Percentiles rank a stretch among this genome's conserved stretches.
Conservation (phyloP, 2,113 vertebrate species). For the Trichechus manatus region DNA sequence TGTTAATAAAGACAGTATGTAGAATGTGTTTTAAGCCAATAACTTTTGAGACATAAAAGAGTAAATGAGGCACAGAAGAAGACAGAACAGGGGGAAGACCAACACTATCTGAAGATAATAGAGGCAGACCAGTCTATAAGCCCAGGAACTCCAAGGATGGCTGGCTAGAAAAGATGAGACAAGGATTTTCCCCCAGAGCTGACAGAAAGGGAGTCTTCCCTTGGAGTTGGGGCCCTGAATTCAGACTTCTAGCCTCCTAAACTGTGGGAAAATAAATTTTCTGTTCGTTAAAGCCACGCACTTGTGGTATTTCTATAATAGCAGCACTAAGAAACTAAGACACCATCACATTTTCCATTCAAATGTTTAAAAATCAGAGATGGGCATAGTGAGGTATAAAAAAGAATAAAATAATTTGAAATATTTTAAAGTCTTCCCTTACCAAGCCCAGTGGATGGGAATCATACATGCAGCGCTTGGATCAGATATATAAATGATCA, state of each 20-base stretch:
- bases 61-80: not conserved
- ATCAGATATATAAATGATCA: not conserved
- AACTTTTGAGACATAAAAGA: not conserved
- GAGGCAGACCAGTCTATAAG: too few relatives aligned
- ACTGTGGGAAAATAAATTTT: not conserved
- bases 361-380: not conserved
- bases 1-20: not conserved
- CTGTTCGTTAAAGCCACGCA: not conserved
- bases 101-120: too few relatives aligned
- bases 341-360: not conserved
- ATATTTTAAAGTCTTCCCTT: not conserved
- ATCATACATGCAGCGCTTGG: not conserved
- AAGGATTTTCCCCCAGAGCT: not conserved
- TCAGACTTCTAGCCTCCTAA: not conserved
- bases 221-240: not conserved
- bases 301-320: not conserved
- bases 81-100: not conserved
- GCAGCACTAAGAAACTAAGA: not conserved
- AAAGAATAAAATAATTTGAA: not conserved
- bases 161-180: not conserved
- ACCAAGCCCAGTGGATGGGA: not conserved
- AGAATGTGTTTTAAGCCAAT: not conserved
- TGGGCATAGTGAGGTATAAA: too few relatives aligned
- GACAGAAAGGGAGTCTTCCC: not conserved
- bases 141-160: not conserved